Percentiles rank a stretch among this genome's conserved stretches.
Conservation (phyloP, 2,888 invertebrate genomes). For the Parnassius smintheus region DNA sequence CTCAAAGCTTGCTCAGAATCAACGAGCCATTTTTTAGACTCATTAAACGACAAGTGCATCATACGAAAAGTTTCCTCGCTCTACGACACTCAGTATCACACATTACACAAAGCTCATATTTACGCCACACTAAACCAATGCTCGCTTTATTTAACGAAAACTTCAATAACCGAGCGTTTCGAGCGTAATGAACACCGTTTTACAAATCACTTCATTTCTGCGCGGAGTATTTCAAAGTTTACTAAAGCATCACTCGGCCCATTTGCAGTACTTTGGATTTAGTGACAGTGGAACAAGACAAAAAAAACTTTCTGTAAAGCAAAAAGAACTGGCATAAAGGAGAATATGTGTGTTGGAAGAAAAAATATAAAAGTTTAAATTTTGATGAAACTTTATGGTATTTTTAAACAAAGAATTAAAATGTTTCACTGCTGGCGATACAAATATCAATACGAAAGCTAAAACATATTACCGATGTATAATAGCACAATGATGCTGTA, state of each 20-base stretch:
- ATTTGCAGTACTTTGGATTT: slow-evolving; percentile 13
- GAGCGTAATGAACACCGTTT: slow-evolving; percentile 10
- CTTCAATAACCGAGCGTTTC: slow-evolving; percentile 7
- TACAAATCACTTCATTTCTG: not conserved
- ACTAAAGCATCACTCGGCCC: not conserved
- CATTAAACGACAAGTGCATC: slow-evolving; percentile 32
- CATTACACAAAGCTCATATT: no score
- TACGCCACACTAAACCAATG: slow-evolving; percentile 1
- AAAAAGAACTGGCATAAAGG: slow-evolving; percentile 8
- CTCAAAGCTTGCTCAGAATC: slow-evolving; percentile 18
- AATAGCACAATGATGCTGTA: no score
- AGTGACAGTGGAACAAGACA: slow-evolving; percentile 9
- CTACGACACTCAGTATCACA: not conserved
- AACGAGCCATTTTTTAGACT: slow-evolving; percentile 27
- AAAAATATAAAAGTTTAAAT: no score
- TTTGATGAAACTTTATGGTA: no score
- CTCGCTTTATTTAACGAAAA: slow-evolving; percentile 10
- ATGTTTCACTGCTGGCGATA: no score
- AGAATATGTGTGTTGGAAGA: not conserved
- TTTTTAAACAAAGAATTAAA: no score
- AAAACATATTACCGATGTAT: no score
- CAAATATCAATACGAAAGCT: no score
- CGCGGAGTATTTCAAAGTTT: slow-evolving; percentile 5
- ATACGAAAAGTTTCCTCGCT: slow-evolving; percentile 29
- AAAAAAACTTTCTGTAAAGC: slow-evolving; percentile 9